Conservation (phyloP, 1,140 invertebrate genomes). For the Dryas iulia region DNA sequence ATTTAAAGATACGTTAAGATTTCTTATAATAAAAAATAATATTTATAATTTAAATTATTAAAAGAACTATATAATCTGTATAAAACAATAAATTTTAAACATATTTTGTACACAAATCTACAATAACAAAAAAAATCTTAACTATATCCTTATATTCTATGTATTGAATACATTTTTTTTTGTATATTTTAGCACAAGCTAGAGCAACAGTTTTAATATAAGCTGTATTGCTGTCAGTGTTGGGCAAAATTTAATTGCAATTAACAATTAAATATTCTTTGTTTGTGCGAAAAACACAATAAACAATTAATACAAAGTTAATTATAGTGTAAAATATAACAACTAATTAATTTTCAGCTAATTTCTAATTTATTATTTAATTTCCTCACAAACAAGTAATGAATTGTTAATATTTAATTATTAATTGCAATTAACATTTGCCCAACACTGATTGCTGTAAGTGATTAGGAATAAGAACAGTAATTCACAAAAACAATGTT, state of each 20-base stretch:
- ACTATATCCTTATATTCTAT: constrained; percentile 3
- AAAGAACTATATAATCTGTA: neutral
- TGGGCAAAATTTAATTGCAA: too few relatives aligned
- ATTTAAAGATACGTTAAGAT: constrained; percentile 13
- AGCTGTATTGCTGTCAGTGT: constrained; percentile 29
- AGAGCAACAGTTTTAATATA: constrained; percentile 31
- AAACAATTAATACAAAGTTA: too few relatives aligned
- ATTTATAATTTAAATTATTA: neutral
- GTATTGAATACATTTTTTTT: constrained; percentile 2
- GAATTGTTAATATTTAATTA: too few relatives aligned
- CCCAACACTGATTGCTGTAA: too few relatives aligned
- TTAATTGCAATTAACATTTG: too few relatives aligned
- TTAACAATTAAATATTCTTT: too few relatives aligned
- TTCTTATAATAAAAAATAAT: constrained; percentile 1
- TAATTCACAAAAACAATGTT: constrained; percentile 36
- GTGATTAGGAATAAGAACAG: constrained; percentile 34
- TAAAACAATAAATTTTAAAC: neutral
- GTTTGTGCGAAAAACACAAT: too few relatives aligned
- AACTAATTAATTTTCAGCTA: too few relatives aligned
- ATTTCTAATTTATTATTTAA: too few relatives aligned
- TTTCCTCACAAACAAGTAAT: too few relatives aligned
- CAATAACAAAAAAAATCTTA: constrained; percentile 17
- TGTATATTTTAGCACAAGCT: constrained; percentile 18
- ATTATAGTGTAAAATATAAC: too few relatives aligned
- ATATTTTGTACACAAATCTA: neutral